A percentile compares a stretch with the other conserved stretches of the same genome.
Evolutionary conservation across 2,888 invertebrate genomes (phyloP).

Genomic region (Meghimatium bilineatum): DNA sequence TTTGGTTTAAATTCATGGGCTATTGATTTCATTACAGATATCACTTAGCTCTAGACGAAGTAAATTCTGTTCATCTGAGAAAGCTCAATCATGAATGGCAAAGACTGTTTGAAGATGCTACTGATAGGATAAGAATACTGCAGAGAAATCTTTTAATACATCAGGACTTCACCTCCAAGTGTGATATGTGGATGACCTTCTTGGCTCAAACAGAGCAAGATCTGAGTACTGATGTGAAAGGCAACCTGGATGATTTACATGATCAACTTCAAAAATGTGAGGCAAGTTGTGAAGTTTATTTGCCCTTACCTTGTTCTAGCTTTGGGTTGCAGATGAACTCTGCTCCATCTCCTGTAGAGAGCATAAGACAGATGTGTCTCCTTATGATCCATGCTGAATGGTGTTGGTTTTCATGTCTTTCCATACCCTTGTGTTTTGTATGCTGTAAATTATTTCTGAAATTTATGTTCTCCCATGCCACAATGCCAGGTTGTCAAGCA

Average conservation of each 20-base stretch:
- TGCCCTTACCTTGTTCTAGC: not conserved
- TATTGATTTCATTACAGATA: conserved; percentile 52
- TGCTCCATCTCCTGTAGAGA: too few species aligned
- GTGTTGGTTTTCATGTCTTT: too few species aligned
- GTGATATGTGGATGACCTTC: conserved; percentile 74
- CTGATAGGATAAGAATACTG: conserved; percentile 64
- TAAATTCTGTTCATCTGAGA: conserved; percentile 62
- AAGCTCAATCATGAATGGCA: conserved; percentile 73
- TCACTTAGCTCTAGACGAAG: conserved; percentile 67
- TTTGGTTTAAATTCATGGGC: not conserved
- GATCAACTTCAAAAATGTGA: conserved; percentile 72
- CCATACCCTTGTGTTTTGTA: too few species aligned
- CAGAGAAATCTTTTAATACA: conserved; percentile 69
- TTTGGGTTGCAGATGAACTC: too few species aligned
- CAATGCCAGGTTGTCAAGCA: too few species aligned
- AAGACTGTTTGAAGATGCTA: conserved; percentile 59
- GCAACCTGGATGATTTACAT: conserved; percentile 69
- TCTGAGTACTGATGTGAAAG: conserved; percentile 68
- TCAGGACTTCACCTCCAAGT: conserved; percentile 74
- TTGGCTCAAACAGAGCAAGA: conserved; percentile 72
- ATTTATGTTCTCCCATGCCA: too few species aligned
- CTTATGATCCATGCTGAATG: too few species aligned
- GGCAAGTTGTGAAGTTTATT: conserved; percentile 54
- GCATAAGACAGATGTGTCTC: too few species aligned
- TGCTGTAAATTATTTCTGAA: too few species aligned